A percentile compares a stretch with the other conserved stretches of the same genome.
These are phyloP conservation scores for Neotoxoptera formosana DNA, from an alignment of 1,140 invertebrate species.

Conservation along the genomic window DNA sequence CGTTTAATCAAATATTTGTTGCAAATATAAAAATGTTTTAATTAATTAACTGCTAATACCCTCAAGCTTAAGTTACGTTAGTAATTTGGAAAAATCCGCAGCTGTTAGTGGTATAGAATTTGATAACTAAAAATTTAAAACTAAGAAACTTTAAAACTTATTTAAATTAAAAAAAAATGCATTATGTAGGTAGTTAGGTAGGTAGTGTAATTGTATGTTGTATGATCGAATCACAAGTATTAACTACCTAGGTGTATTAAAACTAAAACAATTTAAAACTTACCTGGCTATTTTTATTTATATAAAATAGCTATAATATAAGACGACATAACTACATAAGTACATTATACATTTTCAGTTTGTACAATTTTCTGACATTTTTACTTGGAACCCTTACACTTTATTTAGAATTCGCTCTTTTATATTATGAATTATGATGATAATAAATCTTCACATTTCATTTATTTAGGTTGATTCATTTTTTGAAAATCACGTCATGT, in stretches of 20 bases:
- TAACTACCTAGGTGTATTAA: background rate
- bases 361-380: background rate
- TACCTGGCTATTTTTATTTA: background rate
- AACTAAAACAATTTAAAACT: background rate
- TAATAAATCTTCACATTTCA: background rate
- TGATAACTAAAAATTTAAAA: background rate
- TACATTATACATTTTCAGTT: background rate
- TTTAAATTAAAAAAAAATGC: background rate
- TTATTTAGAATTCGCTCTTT: background rate
- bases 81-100: background rate
- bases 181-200: too few species aligned
- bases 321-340: background rate
- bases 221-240: background rate
- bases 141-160: too few species aligned
- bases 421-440: background rate
- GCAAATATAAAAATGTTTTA: background rate
- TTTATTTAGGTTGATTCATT: background rate
- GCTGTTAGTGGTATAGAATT: too few species aligned
- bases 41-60: background rate
- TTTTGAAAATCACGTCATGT: background rate
- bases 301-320: background rate
- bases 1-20: background rate
- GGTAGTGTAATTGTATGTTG: background rate
- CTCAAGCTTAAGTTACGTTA: background rate
- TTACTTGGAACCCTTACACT: background rate